These are phyloP conservation scores for Myotis brandtii DNA, from an alignment of 2,113 vertebrate genomes.

Conservation along the genomic window DNA sequence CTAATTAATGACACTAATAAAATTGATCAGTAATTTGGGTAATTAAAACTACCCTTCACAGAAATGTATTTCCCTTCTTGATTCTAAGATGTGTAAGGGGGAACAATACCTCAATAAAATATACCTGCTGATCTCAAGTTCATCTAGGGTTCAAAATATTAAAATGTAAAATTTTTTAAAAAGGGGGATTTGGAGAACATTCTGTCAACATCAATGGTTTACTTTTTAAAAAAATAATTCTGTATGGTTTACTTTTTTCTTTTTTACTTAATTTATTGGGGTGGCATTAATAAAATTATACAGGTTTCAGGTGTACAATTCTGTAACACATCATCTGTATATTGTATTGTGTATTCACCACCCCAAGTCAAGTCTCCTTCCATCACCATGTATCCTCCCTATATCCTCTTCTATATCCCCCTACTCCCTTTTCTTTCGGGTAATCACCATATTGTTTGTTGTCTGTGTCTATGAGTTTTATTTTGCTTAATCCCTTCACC, in stretches of 20 bases:
- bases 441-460: not conserved
- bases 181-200: not conserved
- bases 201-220: not conserved
- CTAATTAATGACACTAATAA: not conserved
- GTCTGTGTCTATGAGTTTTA: not conserved
- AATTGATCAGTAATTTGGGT: not conserved
- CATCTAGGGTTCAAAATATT: conserved; percentile 28
- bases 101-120: not conserved
- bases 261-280: not conserved
- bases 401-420: not conserved
- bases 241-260: not conserved
- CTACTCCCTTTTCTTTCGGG: not conserved
- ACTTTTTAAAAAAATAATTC: not conserved
- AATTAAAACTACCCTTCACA: conserved; percentile 30
- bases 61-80: conserved; percentile 29
- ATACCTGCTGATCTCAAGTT: not conserved
- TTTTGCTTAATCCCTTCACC: not conserved
- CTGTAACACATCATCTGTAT: not conserved
- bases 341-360: not conserved
- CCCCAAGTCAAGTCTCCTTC: not conserved
- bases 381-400: not conserved
- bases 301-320: not conserved
- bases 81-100: not conserved
- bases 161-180: not conserved
- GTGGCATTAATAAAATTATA: not conserved